phyloP scores from a whole-genome alignment of 2,113 vertebrate species.

The Taxidea taxus region DNA sequence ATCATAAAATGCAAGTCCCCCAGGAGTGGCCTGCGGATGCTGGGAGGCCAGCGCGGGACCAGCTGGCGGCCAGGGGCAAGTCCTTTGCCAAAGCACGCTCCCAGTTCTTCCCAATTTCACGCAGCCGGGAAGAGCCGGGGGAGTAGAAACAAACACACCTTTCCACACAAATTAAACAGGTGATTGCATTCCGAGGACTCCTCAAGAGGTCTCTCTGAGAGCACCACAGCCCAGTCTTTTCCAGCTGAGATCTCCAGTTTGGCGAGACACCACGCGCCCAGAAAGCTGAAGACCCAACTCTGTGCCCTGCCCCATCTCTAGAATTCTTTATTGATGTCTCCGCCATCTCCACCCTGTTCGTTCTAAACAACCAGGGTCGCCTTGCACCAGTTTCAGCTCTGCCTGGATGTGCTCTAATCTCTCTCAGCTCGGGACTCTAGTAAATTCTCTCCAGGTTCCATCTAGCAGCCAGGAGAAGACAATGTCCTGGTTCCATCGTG shows the following conservation, averaged over 20 bases:
- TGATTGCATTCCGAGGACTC: not conserved
- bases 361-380: not conserved
- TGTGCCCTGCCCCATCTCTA: fast-evolving
- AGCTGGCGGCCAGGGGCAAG: constrained; percentile 6
- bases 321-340: not conserved
- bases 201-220: not conserved
- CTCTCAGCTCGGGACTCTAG: not conserved
- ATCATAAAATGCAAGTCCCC: constrained; percentile 73
- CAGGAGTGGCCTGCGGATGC: not conserved
- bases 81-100: not conserved
- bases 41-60: not conserved
- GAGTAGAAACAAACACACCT: not conserved
- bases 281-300: not conserved
- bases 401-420: not conserved
- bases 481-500: not conserved
- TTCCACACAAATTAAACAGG: constrained; percentile 27
- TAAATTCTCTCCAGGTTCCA: not conserved
- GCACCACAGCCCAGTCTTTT: not conserved
- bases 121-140: fast-evolving
- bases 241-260: fast-evolving
- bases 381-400: not conserved
- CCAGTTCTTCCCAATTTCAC: not conserved
- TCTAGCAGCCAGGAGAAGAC: not conserved
- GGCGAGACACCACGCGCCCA: fast-evolving
- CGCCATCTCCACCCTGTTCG: too few species aligned